Evolutionary conservation across 2,797 vertebrate genomes (phyloP), one percentile per base, ranked within the genome.

Genomic region (Lacerta viridis): DNA sequence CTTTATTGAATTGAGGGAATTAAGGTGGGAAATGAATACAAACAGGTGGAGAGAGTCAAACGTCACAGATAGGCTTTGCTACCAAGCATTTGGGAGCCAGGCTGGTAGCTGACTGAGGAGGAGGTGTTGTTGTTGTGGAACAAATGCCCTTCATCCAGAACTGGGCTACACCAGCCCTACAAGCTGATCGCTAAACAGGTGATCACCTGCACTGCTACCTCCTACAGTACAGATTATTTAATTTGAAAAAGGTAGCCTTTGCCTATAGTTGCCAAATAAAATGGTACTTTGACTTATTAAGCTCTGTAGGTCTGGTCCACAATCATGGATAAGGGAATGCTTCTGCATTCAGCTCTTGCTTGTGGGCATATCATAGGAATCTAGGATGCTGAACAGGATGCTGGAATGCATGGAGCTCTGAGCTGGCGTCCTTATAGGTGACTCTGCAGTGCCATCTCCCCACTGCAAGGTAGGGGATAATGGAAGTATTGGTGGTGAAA

Each of bases 1-100:
- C 85, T 13, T 7, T 83, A 6, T 43, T 10, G 29, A 89, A 81
- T 76, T 41, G 79, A 77, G 91, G 15, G 23, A 77, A n/a, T 85
- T 78, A 11, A 33, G 90, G 61, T 39, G 2, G 0, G 33, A 90
- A 92, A 89, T 85, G 85, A 80, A 61, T 77, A 33, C 39, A 64
- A 50, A 27, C 69, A 80, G 46, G 23, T 46, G 3, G 29, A 29
- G 68, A 39, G 23, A 0, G 39, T 8, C 25, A 66, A 72, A 36
- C 41, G 80, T 43, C 79, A 41, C 82, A 43, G 13, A 41, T 71
- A 29, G 25, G 29, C 3, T 36, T 59, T 33, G 9, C 66, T 84
- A 4, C 7, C 13, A 78, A 59, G 25, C 46, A 79, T 61, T 64
- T 50, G 33, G 11, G 25, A 75, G 59, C 9, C 20, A 68, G 13